These are phyloP conservation scores for Elysia crispata DNA, from an alignment of 2,888 invertebrate genomes.

Conservation along the genomic window DNA sequence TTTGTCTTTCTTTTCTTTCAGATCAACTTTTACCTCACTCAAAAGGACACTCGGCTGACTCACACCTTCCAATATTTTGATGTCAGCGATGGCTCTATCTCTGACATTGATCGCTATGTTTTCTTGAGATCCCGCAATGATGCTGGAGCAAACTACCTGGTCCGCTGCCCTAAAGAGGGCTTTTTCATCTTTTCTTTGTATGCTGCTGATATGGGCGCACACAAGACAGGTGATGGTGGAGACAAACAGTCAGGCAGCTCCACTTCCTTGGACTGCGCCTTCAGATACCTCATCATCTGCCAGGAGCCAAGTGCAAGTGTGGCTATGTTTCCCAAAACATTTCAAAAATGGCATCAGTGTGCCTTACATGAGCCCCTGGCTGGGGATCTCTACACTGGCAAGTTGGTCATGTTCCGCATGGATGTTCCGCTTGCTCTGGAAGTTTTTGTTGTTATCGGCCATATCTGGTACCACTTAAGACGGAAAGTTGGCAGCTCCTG, in stretches of 20 bases:
- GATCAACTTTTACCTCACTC: constrained; percentile 66
- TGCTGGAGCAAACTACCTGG: constrained; percentile 70
- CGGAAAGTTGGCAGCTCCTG: constrained; percentile 68
- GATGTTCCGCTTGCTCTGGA: constrained; percentile 72
- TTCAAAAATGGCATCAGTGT: constrained; percentile 72
- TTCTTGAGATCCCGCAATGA: constrained; percentile 71
- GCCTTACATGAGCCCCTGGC: constrained; percentile 73
- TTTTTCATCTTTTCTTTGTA: constrained; percentile 75
- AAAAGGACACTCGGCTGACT: constrained; percentile 67
- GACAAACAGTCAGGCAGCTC: not conserved
- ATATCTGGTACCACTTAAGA: constrained; percentile 71
- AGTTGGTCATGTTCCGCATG: constrained; percentile 70
- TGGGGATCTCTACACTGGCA: constrained; percentile 72
- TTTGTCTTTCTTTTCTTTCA: too few relatives aligned
- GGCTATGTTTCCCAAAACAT: constrained; percentile 70
- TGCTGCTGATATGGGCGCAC: constrained; percentile 57
- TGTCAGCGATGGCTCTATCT: constrained; percentile 65
- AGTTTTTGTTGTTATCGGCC: constrained; percentile 72
- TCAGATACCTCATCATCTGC: constrained; percentile 73
- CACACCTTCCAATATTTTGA: constrained; percentile 74
- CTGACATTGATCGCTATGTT: constrained; percentile 71
- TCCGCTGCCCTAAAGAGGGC: constrained; percentile 74
- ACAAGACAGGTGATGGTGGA: constrained; percentile 16
- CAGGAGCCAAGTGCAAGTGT: constrained; percentile 68
- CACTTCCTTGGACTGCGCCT: constrained; percentile 70